Conservation (phyloP, 2,888 invertebrate species). For the Nephrotoma guestfalica region DNA sequence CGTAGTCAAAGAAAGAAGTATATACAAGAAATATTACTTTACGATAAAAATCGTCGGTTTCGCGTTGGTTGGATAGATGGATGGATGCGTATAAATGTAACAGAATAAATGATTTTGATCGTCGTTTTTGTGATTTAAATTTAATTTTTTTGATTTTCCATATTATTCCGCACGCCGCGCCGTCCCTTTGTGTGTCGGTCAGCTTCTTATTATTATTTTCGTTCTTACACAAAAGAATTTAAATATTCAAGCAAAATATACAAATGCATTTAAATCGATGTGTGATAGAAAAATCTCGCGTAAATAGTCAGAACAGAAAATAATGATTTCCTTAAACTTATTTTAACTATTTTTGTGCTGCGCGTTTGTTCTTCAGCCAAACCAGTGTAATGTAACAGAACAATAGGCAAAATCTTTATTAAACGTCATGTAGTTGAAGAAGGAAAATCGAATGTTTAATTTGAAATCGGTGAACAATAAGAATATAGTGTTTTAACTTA, state of each 20-base stretch:
- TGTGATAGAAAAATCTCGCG: not conserved
- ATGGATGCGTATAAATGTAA: not conserved
- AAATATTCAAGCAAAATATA: not conserved
- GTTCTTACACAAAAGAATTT: not conserved
- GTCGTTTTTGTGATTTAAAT: not conserved
- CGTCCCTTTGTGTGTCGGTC: not conserved
- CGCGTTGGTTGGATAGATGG: not conserved
- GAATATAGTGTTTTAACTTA: slow-evolving; percentile 33
- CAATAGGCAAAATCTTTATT: not conserved
- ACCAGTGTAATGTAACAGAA: not conserved
- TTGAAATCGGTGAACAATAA: not conserved
- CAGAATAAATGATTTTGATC: not conserved
- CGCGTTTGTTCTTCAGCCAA: not conserved
- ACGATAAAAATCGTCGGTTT: not conserved
- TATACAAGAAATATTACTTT: not conserved
- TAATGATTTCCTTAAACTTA: not conserved
- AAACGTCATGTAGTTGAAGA: not conserved
- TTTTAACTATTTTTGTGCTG: not conserved
- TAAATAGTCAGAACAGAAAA: not conserved
- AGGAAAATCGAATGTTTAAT: not conserved
- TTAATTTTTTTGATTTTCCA: not conserved
- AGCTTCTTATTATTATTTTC: not conserved
- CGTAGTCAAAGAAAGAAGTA: not conserved
- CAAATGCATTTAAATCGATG: not conserved
- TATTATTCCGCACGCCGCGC: not conserved